Evolutionary conservation across 2,797 vertebrate genomes (phyloP), one percentile per base, ranked within the genome.

Genomic region (Gymnocypris eckloni): DNA sequence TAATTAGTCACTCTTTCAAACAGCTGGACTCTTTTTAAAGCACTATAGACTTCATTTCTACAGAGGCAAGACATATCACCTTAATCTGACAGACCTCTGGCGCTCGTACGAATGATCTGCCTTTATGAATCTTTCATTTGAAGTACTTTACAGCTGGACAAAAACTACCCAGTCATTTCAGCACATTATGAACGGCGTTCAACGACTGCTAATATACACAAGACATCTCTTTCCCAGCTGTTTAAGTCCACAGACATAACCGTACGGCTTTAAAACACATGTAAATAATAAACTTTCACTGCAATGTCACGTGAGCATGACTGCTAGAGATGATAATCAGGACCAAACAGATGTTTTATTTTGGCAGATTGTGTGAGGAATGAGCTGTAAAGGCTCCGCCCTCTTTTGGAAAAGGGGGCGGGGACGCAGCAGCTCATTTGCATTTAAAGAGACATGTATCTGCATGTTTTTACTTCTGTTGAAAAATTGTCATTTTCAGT

Each of bases 1-100:
- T n/a, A 71, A 71, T 61, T 43, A 72, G 69, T 73, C 86, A 84
- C 81, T 90, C 89, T 91, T 91, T 71, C 28, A 64, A 81, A 45
- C 15, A 67, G 69, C 85, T 56, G 54, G 25, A 4, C 41, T 67
- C 13, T 15, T 86, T 70, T 70, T n/a, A 37, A 64, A 43, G 75
- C 43, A 15, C 11, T 88, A 52, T 90, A 52, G 54, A 15, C 13
- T 83, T 77, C 20, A 10, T 20, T 43, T 25, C 9, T 41, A 41
- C 13, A 69, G 54, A 45, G 67, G 41, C 33, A 54, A 78, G 41
- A 86, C 18, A 13, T 37, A 71, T 33, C 69, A 59, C 41, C 43
- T 76, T 41, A 81, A 75, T 48, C 37, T 75, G 61, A 73, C 15
- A 81, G 48, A 37, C 50, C 64, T 79, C 67, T 69, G 25, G 83